Evolutionary conservation across 2,797 vertebrate species (phyloP).

Genomic region (Hylomyscus alleni): DNA sequence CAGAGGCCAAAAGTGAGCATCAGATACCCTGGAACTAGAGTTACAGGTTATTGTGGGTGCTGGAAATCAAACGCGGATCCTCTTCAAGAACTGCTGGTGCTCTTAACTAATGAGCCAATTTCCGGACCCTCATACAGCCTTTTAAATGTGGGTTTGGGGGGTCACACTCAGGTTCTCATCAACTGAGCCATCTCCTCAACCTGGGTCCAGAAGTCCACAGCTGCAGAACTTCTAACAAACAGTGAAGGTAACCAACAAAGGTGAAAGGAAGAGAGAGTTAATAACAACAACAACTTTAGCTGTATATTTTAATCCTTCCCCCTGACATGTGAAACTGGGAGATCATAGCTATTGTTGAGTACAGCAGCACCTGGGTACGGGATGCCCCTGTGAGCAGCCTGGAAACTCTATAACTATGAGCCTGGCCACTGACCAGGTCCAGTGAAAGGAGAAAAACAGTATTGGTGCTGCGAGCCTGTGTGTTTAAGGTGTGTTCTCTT

Average conservation of each 20-base stretch:
- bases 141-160: background rate
- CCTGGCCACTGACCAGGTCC: background rate
- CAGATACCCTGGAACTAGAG: too few species aligned
- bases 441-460: background rate
- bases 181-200: background rate
- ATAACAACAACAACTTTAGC: background rate
- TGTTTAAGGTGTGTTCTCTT: background rate
- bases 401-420: background rate
- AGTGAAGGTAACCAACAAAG: background rate
- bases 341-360: background rate
- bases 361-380: background rate
- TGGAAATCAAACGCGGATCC: background rate
- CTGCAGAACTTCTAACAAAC: background rate
- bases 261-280: background rate
- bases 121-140: background rate
- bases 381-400: background rate
- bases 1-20: background rate
- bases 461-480: background rate
- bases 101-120: background rate
- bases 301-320: background rate
- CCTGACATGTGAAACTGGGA: background rate
- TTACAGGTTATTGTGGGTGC: background rate
- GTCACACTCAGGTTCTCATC: background rate
- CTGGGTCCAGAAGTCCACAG: background rate
- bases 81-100: too few species aligned